phyloP scores from a whole-genome alignment of 2,797 vertebrate genomes.

The Tangara arthus region DNA sequence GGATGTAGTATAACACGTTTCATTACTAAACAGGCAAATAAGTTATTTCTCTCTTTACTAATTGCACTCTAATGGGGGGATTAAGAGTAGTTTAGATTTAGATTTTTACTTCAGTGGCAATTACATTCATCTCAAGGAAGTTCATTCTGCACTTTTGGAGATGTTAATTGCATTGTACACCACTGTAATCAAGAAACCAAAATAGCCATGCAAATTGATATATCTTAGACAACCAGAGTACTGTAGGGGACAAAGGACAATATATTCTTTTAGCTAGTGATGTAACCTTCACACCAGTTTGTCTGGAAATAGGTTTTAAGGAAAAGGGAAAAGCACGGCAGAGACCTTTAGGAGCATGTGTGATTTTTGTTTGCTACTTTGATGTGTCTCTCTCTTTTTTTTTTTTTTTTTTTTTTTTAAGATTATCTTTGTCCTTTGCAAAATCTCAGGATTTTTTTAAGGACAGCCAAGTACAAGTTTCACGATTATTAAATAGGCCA shows the following conservation, averaged over 20 bases:
- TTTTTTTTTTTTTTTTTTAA: background rate
- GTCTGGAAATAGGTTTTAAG: background rate
- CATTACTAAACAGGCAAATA: background rate
- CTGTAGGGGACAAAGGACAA: background rate
- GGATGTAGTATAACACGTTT: slow-evolving; percentile 10
- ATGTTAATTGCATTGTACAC: background rate
- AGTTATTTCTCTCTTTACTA: background rate
- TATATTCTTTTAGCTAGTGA: background rate
- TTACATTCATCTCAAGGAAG: background rate
- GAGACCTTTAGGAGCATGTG: background rate
- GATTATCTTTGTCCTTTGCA: background rate
- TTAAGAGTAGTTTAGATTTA: background rate
- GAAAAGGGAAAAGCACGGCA: background rate
- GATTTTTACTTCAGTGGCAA: background rate
- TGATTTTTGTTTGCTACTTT: background rate
- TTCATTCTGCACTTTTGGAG: background rate
- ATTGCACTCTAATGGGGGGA: background rate
- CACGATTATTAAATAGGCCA: background rate
- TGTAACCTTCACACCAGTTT: background rate
- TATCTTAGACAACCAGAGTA: background rate
- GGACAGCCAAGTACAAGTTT: background rate
- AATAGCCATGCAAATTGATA: background rate
- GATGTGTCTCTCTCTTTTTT: background rate
- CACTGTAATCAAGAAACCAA: background rate
- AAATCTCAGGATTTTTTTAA: background rate